Conservation (phyloP, 1,140 invertebrate species). For the Trichonephila inaurata region DNA sequence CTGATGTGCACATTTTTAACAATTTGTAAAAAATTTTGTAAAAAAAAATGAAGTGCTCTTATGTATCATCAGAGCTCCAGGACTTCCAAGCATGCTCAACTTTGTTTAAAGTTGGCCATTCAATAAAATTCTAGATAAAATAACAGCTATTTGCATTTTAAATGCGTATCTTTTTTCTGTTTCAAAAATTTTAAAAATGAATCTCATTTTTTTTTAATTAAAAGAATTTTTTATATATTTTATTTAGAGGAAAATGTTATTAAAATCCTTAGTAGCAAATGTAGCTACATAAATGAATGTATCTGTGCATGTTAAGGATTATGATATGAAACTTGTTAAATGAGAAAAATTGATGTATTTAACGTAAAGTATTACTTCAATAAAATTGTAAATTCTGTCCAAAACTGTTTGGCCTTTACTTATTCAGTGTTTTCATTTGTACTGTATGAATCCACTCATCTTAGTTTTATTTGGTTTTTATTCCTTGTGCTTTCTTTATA, state of each 20-base stretch:
- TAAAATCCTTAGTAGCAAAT: background rate
- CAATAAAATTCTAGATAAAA: background rate
- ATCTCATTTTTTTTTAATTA: too few relatives aligned
- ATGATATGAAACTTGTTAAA: slow-evolving; percentile 38
- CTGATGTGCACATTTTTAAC: too few relatives aligned
- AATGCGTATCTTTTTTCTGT: background rate
- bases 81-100: background rate
- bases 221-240: too few relatives aligned
- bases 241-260: background rate
- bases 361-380: slow-evolving; percentile 4
- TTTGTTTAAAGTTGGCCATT: slow-evolving; percentile 1
- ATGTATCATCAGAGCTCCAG: too few relatives aligned
- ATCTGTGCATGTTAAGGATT: slow-evolving; percentile 10
- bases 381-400: slow-evolving; percentile 51
- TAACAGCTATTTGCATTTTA: background rate
- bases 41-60: too few relatives aligned
- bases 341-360: slow-evolving; percentile 34
- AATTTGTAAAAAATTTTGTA: too few relatives aligned
- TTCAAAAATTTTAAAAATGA: background rate
- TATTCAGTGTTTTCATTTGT: background rate
- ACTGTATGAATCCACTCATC: too few relatives aligned
- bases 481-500: too few relatives aligned
- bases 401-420: background rate
- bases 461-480: too few relatives aligned
- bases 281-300: slow-evolving; percentile 34